A percentile compares a stretch with the other conserved stretches of the same genome.
phyloP scores from a whole-genome alignment of 2,113 vertebrate genomes.

The Mus musculus region DNA sequence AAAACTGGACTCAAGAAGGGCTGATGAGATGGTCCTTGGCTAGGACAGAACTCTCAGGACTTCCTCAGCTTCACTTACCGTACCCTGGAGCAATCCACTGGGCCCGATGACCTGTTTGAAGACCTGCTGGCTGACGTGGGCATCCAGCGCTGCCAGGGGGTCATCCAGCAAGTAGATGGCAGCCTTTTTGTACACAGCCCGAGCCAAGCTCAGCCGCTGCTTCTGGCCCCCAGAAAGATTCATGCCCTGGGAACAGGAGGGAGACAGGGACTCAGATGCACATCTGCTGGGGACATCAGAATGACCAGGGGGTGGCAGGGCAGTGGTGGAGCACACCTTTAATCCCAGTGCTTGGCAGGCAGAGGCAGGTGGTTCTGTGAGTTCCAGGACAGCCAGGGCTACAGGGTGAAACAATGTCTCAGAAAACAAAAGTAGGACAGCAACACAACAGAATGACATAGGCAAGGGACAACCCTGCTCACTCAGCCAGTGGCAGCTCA shows the following conservation, averaged over 20 bases:
- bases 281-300: neutral
- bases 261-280: neutral
- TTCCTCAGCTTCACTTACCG: constrained; percentile 84
- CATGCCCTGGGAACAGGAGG: constrained; percentile 89
- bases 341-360: neutral
- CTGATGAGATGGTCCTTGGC: neutral
- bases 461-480: neutral
- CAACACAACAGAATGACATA: neutral
- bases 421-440: neutral
- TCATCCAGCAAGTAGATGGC: constrained; percentile 94
- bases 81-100: constrained; percentile 92
- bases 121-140: constrained; percentile 93
- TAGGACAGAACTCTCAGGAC: neutral
- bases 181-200: constrained; percentile 93
- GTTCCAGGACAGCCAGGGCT: neutral
- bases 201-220: constrained; percentile 94
- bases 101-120: constrained; percentile 95
- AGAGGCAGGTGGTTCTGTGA: neutral
- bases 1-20: neutral
- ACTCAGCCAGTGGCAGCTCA: rapidly evolving
- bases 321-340: neutral
- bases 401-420: neutral
- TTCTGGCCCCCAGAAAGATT: constrained; percentile 97
- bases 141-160: constrained; percentile 95
- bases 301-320: rapidly evolving